These are phyloP conservation scores for Chelon auratus DNA, from an alignment of 2,797 vertebrate genomes.

Conservation along the genomic window DNA sequence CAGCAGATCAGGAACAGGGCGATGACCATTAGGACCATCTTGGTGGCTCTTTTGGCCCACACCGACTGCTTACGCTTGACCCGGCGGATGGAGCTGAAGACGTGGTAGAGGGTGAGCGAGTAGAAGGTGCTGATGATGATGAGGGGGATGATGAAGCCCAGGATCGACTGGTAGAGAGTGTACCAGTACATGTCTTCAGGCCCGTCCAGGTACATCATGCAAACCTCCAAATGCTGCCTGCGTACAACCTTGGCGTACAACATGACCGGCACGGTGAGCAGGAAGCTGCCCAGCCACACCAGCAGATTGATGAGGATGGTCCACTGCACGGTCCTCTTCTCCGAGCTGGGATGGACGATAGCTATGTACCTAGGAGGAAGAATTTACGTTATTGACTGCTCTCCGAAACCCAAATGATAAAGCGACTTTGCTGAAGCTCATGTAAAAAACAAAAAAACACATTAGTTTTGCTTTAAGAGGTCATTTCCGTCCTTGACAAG, in stretches of 20 bases:
- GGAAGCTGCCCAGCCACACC: slow-evolving; percentile 87
- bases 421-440: slow-evolving; percentile 4
- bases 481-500: slow-evolving; percentile 23
- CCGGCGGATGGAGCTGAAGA: slow-evolving; percentile 86
- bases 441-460: not conserved
- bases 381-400: not conserved
- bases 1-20: slow-evolving; percentile 86
- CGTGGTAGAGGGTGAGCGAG: slow-evolving; percentile 86
- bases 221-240: slow-evolving; percentile 75
- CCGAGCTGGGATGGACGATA: slow-evolving; percentile 86
- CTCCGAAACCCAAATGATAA: not conserved
- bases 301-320: slow-evolving; percentile 86
- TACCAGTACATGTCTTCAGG: slow-evolving; percentile 89
- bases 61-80: slow-evolving; percentile 86
- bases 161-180: slow-evolving; percentile 87
- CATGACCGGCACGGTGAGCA: slow-evolving; percentile 87
- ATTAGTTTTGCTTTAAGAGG: slow-evolving; percentile 18
- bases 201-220: slow-evolving; percentile 85
- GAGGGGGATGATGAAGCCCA: slow-evolving; percentile 87
- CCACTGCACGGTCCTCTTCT: slow-evolving; percentile 85
- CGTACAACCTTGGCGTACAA: slow-evolving; percentile 83
- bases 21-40: slow-evolving; percentile 88
- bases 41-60: slow-evolving; percentile 86
- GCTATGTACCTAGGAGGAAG: slow-evolving; percentile 82
- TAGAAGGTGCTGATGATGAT: slow-evolving; percentile 89